phyloP scores from a whole-genome alignment of 2,797 vertebrate genomes.

The Gymnothorax javanicus region DNA sequence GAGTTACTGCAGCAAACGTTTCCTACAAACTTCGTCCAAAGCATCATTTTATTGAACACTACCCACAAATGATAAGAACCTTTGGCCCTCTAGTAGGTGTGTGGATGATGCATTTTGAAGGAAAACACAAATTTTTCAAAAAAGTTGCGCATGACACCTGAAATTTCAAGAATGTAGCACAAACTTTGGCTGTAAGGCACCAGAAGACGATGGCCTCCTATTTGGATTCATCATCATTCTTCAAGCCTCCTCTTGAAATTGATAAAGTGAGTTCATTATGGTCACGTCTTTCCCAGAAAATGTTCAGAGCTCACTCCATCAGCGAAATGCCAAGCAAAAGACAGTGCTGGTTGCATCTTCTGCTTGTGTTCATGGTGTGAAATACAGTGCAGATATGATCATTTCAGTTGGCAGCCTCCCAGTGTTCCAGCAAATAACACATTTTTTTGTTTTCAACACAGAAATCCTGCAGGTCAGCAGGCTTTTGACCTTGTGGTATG shows the following conservation, averaged over 20 bases:
- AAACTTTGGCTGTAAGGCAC: constrained; percentile 39
- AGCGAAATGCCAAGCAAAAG: constrained; percentile 15
- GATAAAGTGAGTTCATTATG: constrained; percentile 20
- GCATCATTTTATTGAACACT: constrained; percentile 19
- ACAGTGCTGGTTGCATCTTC: constrained; percentile 32
- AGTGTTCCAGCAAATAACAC: constrained; percentile 8
- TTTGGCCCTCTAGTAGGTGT: constrained; percentile 7
- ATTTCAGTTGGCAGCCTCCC: constrained; percentile 14
- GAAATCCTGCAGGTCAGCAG: constrained; percentile 13
- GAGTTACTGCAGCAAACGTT: constrained; percentile 41
- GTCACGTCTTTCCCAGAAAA: constrained; percentile 32
- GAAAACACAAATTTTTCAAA: constrained; percentile 20
- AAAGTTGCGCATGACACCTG: constrained; percentile 1
- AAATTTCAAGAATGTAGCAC: constrained; percentile 31
- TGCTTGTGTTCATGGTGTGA: constrained; percentile 25
- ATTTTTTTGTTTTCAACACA: constrained; percentile 15
- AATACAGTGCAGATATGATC: constrained; percentile 32
- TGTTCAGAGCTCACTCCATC: constrained; percentile 16
- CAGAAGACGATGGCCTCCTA: constrained; percentile 41
- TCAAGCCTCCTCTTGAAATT: constrained; percentile 22
- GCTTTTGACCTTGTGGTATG: constrained; percentile 10
- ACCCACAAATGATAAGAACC: constrained; percentile 3
- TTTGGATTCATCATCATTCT: constrained; percentile 10
- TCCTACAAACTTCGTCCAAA: constrained; percentile 31
- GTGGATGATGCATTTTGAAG: constrained; percentile 29